A percentile compares a stretch with the other conserved stretches of the same genome.
Evolutionary conservation across 2,888 invertebrate genomes (phyloP).

Genomic region (Catocala sponsa): DNA sequence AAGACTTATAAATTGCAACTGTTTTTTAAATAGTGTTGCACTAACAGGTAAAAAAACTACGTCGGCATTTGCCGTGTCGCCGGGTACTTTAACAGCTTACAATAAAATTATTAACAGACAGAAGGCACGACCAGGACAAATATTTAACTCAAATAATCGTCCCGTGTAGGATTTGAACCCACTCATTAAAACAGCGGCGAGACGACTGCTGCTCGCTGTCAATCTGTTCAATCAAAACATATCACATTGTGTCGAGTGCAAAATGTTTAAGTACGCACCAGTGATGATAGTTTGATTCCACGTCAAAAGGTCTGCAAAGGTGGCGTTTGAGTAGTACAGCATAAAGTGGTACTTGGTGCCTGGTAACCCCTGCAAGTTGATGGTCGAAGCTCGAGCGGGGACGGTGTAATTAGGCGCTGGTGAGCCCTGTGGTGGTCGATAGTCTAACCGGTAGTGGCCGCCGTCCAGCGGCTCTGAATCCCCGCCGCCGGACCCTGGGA

Average conservation of each 20-base stretch:
- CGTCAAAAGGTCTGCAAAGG: conserved; percentile 94
- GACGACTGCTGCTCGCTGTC: no score
- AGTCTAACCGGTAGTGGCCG: conserved; percentile 95
- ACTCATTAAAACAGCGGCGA: no score
- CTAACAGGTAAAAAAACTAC: no score
- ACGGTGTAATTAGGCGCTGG: conserved; percentile 96
- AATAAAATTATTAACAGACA: no score
- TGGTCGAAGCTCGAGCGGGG: conserved; percentile 94
- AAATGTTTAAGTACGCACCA: conserved; percentile 82
- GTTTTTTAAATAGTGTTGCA: no score
- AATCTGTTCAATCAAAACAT: no score
- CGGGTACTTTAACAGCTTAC: no score
- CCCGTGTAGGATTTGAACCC: no score
- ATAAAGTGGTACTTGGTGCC: conserved; percentile 98
- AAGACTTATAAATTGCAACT: no score
- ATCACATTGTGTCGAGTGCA: background rate
- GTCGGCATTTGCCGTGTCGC: no score
- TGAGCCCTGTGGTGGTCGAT: conserved; percentile 94
- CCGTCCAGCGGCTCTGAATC: conserved; percentile 89
- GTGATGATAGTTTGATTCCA: conserved; percentile 98
- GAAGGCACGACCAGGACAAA: no score
- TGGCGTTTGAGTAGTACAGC: conserved; percentile 96
- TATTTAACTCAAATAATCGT: no score
- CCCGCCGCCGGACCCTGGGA: conserved; percentile 93
- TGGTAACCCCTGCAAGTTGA: conserved; percentile 95